Evolutionary conservation across 2,888 invertebrate species (phyloP).

Genomic region (Julus scandinavius): DNA sequence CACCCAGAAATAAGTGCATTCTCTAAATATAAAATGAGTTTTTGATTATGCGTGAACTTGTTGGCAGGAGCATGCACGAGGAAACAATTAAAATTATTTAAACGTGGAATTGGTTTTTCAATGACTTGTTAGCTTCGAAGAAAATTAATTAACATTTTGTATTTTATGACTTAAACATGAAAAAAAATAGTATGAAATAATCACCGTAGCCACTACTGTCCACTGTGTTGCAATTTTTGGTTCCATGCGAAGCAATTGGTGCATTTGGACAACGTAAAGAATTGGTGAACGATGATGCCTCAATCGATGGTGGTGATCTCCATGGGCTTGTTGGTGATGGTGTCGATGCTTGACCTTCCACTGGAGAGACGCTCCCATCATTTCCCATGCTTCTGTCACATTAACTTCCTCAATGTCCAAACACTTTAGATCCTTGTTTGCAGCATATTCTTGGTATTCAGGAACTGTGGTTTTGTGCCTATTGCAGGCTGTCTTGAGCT

Average conservation of each 20-base stretch:
- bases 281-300: constrained; percentile 31
- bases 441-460: not conserved
- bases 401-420: constrained; percentile 18
- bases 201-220: constrained; percentile 44
- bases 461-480: not conserved
- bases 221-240: constrained; percentile 48
- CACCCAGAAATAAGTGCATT: not conserved
- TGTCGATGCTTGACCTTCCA: constrained; percentile 22
- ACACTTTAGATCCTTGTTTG: constrained; percentile 1
- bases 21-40: not conserved
- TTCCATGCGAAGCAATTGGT: constrained; percentile 35
- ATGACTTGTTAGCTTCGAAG: not conserved
- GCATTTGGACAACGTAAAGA: constrained; percentile 50
- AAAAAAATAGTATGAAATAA: not conserved
- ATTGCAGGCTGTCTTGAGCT: not conserved
- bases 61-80: not conserved
- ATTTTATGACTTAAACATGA: too few species aligned
- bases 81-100: too few species aligned
- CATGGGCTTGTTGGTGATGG: not conserved
- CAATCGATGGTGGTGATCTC: not conserved
- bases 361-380: constrained; percentile 25
- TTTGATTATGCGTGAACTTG: not conserved
- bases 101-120: not conserved
- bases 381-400: constrained; percentile 25
- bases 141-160: not conserved